Evolutionary conservation across 2,888 invertebrate genomes (phyloP), one percentile per base, ranked within the genome.

Genomic region (Nowickia ferox): DNA sequence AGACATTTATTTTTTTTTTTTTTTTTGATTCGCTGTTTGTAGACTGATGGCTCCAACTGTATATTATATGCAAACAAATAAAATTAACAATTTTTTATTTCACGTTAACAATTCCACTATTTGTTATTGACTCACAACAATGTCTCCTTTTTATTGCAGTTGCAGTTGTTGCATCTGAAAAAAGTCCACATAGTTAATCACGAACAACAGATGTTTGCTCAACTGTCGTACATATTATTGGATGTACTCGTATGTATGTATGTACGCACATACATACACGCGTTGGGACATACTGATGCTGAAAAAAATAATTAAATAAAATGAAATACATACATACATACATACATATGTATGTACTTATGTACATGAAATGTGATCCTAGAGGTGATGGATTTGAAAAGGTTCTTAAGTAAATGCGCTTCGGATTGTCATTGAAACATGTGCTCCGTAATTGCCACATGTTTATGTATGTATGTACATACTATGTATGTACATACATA

Each of bases 31-130:
- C 4, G 30, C 4, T 0, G 4, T 30, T 30, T 30, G 30, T 30
- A 30, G 30, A 30, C 30, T 30, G 5, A 30, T 30, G 30, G 6
- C 30, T 6, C 30, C 30, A 30, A 30, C 30, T 30, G 30, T 30
- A 6, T 30, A 30, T 44, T 59, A 68, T 55, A 48, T 42, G 63
- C 55, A 77, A 81, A 85, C 68, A 85, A 85, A 85, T 77, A 85
- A 81, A 81, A 81, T 82, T 85, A 85, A 81, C 17, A 48, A 65
- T 71, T 84, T 75, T 84, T 77, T 83, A 74, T 42, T 83, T 51
- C 68, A 57, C 75, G 75, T 79, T 74, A 79, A 80, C 80, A 84
- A 71, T 82, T 82, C 30, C 46, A 63, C 48, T 76, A 76, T 76
- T 82, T 76, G 71, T 71, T 82, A 22, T 82, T 76, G 55, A 65